A percentile compares a stretch with the other conserved stretches of the same genome.
Evolutionary conservation across 2,113 vertebrate genomes (phyloP).

Genomic region (Myotis davidii): DNA sequence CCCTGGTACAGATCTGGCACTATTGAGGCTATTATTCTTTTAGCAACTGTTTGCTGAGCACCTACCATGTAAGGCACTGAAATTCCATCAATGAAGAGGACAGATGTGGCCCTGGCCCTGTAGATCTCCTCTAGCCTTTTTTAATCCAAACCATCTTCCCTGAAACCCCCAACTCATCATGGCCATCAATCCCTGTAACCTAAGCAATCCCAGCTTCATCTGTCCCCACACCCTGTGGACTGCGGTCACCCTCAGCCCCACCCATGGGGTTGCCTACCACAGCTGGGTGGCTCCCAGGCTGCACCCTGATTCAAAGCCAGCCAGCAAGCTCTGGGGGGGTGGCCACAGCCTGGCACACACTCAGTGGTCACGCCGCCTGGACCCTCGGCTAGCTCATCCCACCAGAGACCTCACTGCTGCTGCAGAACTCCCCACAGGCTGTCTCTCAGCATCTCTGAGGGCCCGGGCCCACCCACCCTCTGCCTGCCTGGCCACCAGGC

Average conservation of each 20-base stretch:
- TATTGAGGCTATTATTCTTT: neutral
- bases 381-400: neutral
- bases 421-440: neutral
- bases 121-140: neutral
- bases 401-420: neutral
- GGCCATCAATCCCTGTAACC: neutral
- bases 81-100: neutral
- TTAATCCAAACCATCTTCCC: neutral
- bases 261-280: slow-evolving; percentile 26
- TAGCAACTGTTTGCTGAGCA: neutral
- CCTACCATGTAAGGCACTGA: neutral
- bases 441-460: neutral
- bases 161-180: neutral
- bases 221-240: neutral
- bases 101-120: neutral
- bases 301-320: slow-evolving; percentile 24
- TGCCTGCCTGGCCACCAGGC: slow-evolving; percentile 64
- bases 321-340: slow-evolving; percentile 33
- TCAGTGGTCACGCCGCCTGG: neutral
- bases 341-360: slow-evolving; percentile 1
- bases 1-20: neutral
- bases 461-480: slow-evolving; percentile 66
- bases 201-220: neutral
- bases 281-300: slow-evolving; percentile 7
- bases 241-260: neutral